Evolutionary conservation across 2,113 vertebrate genomes (phyloP).

Genomic region (Phyllopteryx taeniolatus): DNA sequence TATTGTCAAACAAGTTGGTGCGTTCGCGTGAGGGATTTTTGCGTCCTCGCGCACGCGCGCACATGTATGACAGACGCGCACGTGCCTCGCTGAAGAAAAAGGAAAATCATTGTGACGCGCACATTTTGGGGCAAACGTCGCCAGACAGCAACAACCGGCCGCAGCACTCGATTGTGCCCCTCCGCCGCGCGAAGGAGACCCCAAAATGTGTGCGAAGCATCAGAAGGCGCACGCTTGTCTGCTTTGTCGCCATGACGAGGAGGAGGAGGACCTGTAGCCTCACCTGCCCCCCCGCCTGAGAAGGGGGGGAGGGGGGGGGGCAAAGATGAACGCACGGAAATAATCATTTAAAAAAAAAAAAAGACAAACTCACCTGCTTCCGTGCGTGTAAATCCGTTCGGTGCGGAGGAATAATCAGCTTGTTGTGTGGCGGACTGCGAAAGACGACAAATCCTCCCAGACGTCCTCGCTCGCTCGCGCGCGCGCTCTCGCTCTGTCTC

Average conservation of each 20-base stretch:
- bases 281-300: neutral
- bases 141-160: slow-evolving; percentile 21
- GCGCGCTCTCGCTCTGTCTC: slow-evolving; percentile 22
- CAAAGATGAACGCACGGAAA: neutral
- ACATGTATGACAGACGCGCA: slow-evolving; percentile 26
- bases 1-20: slow-evolving; percentile 20
- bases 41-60: neutral
- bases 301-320: neutral
- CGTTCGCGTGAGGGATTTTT: neutral
- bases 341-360: neutral
- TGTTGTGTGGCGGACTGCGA: slow-evolving; percentile 54
- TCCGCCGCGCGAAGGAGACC: slow-evolving; percentile 4
- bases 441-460: slow-evolving; percentile 61
- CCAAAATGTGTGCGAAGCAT: neutral
- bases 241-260: neutral
- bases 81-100: neutral
- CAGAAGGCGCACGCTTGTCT: neutral
- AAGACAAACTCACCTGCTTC: slow-evolving; percentile 51
- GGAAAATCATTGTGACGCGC: neutral
- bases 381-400: slow-evolving; percentile 65
- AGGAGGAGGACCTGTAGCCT: slow-evolving; percentile 46
- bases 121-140: slow-evolving; percentile 14
- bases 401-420: slow-evolving; percentile 59
- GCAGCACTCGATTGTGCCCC: slow-evolving; percentile 34
- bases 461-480: slow-evolving; percentile 33